phyloP scores from a whole-genome alignment of 2,797 vertebrate species.

The Mico argentatus region DNA sequence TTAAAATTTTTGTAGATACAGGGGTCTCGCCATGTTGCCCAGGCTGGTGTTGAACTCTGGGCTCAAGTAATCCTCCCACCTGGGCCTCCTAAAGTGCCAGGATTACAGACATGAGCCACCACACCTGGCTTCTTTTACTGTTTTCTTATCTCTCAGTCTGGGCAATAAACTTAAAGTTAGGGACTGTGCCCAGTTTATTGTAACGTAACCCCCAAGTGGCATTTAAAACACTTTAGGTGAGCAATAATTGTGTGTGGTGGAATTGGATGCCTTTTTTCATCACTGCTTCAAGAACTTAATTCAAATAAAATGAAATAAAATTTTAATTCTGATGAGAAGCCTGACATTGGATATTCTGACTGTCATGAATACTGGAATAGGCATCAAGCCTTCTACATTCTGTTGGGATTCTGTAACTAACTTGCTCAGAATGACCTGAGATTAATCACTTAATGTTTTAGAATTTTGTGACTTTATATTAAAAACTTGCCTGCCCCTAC shows the following conservation, averaged over 20 bases:
- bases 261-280: not conserved
- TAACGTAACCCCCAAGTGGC: not conserved
- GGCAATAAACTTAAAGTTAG: not conserved
- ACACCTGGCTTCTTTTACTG: no score
- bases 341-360: not conserved
- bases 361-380: not conserved
- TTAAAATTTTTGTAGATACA: no score
- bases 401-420: slow-evolving; percentile 15
- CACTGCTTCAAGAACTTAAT: slow-evolving; percentile 20
- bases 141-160: not conserved
- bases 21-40: no score
- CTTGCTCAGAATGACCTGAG: not conserved
- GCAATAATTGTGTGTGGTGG: not conserved
- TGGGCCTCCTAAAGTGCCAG: no score
- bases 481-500: not conserved
- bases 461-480: not conserved
- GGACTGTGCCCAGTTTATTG: not conserved
- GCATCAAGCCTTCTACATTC: not conserved
- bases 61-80: no score
- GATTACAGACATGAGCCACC: no score
- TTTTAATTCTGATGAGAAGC: not conserved
- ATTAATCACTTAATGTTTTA: slow-evolving; percentile 27
- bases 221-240: not conserved
- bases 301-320: not conserved
- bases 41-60: no score